Evolutionary conservation across 2,113 vertebrate genomes (phyloP).

Genomic region (Hydrochoerus hydrochaeris): DNA sequence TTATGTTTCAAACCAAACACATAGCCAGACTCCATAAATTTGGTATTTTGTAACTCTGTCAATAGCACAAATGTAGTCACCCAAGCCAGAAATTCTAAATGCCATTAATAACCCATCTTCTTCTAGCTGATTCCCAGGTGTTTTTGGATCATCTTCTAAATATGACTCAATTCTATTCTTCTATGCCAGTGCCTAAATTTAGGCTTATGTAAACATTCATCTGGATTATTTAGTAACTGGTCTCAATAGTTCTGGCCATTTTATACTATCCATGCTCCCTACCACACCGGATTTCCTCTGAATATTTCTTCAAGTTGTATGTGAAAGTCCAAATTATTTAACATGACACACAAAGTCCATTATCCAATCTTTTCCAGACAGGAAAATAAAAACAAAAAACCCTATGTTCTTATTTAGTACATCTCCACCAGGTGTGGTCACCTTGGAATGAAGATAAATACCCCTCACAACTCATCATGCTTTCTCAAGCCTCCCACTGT

Average conservation of each 20-base stretch:
- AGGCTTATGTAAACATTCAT: not conserved
- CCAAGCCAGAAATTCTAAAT: constrained; percentile 56
- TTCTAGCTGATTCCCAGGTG: not conserved
- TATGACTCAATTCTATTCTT: constrained; percentile 46
- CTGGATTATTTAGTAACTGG: not conserved
- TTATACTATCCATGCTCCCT: not conserved
- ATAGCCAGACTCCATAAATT: constrained; percentile 20
- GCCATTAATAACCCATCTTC: not conserved
- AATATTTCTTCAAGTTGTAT: constrained; percentile 17
- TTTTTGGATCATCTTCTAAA: constrained; percentile 55
- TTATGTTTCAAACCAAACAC: constrained; percentile 33
- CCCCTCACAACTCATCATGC: not conserved
- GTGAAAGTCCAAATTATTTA: constrained; percentile 45
- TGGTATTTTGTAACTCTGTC: constrained; percentile 50
- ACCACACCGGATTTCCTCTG: not conserved
- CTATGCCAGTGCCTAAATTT: constrained; percentile 6
- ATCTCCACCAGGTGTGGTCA: constrained; percentile 10
- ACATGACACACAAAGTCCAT: not conserved
- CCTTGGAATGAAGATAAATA: not conserved
- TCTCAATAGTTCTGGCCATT: not conserved
- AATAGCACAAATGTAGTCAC: not conserved
- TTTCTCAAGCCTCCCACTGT: constrained; percentile 14
- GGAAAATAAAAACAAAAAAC: not conserved
- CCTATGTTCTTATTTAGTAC: not conserved
- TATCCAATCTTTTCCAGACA: not conserved